Evolutionary conservation across 2,888 invertebrate species (phyloP).

Genomic region (Drosophila flavopinicola): DNA sequence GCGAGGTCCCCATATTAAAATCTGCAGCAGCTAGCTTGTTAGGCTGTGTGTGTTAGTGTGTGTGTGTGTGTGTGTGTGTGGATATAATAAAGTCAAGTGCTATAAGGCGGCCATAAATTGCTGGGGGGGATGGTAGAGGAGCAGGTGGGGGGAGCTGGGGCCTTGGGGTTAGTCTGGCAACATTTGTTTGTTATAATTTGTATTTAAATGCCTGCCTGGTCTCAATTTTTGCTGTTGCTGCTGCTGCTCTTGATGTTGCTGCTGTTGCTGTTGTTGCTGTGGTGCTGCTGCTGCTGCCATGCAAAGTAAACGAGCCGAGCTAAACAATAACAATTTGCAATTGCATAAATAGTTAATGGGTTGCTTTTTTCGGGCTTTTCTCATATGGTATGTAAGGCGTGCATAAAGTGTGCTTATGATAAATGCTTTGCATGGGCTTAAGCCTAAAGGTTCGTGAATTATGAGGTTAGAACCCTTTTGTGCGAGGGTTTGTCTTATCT

Average conservation of each 20-base stretch:
- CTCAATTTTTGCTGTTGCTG: conserved; percentile 52
- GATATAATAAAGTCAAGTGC: conserved; percentile 55
- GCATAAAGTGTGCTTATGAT: conserved; percentile 46
- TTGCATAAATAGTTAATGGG: conserved; percentile 77
- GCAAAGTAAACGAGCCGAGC: conserved; percentile 74
- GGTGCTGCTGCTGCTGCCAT: conserved; percentile 57
- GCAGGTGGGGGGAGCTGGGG: conserved; percentile 1
- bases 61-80: conserved; percentile 18
- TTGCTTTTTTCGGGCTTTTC: conserved; percentile 23
- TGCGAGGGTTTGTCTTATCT: conserved; percentile 12
- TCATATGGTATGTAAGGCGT: conserved; percentile 13
- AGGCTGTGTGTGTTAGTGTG: conserved; percentile 2
- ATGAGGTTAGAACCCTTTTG: conserved; percentile 44
- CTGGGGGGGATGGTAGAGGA: conserved; percentile 10
- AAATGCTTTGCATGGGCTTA: conserved; percentile 34
- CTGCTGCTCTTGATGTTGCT: conserved; percentile 34
- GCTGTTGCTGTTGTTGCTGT: conserved; percentile 28
- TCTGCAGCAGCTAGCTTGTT: conserved; percentile 13
- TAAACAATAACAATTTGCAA: conserved; percentile 80
- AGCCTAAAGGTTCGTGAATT: conserved; percentile 38
- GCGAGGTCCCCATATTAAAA: conserved; percentile 20
- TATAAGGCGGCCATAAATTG: conserved; percentile 52
- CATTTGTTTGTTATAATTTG: conserved; percentile 69
- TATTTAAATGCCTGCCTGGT: conserved; percentile 71
- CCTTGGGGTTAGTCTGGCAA: conserved; percentile 22